A percentile compares a stretch with the other conserved stretches of the same genome.
Conservation (phyloP, 1,140 invertebrate genomes). For the Drosophila neocordata region DNA sequence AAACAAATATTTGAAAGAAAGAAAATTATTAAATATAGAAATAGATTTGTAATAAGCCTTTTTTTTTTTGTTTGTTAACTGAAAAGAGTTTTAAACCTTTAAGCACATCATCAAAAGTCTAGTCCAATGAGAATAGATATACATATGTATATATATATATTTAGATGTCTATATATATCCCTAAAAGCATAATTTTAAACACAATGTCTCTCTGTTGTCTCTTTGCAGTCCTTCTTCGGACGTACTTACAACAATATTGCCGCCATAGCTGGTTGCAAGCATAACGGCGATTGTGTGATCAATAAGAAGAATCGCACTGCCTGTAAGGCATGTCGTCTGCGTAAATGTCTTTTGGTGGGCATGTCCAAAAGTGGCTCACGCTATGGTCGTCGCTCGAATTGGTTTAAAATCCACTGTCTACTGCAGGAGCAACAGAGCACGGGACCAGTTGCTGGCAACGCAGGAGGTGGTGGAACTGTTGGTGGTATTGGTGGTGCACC, state of each 20-base stretch:
- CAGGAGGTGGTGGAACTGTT: conserved; percentile 2
- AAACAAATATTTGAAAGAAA: too few species aligned
- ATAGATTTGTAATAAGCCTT: too few species aligned
- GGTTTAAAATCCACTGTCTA: conserved; percentile 96
- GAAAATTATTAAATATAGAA: too few species aligned
- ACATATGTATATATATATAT: too few species aligned
- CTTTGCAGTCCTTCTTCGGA: conserved; percentile 97
- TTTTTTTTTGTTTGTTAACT: too few species aligned
- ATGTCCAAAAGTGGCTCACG: conserved; percentile 98
- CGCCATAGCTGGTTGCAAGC: conserved; percentile 96
- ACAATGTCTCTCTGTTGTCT: conserved; percentile 55
- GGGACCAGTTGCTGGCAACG: conserved; percentile 21
- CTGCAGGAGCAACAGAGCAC: conserved; percentile 88
- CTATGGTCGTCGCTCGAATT: conserved; percentile 95
- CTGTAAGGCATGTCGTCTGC: conserved; percentile 96
- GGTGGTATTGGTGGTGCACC: conserved; percentile 5
- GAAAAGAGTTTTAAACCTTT: too few species aligned
- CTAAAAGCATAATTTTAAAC: too few species aligned
- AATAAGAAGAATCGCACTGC: conserved; percentile 98
- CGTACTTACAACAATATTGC: conserved; percentile 97
- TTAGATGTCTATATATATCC: too few species aligned
- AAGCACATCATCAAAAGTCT: too few species aligned
- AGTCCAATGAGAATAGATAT: too few species aligned
- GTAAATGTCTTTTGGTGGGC: conserved; percentile 96
- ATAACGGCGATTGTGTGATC: conserved; percentile 96